A percentile compares a stretch with the other conserved stretches of the same genome.
phyloP scores from a whole-genome alignment of 2,113 vertebrate genomes.

The Peromyscus maniculatus region DNA sequence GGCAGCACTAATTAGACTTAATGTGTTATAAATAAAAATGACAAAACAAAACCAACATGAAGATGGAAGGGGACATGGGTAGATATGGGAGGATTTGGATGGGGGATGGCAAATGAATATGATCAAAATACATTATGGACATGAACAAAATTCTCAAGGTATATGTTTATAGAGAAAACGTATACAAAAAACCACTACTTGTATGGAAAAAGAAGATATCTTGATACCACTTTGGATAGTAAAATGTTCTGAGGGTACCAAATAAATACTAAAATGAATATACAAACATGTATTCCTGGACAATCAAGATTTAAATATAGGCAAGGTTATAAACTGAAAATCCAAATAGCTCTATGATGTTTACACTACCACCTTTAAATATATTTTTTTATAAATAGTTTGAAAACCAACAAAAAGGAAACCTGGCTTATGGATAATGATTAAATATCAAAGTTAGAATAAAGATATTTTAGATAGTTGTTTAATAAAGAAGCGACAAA shows the following conservation, averaged over 20 bases:
- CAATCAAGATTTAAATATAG: background rate
- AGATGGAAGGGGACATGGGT: background rate
- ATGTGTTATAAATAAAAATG: background rate
- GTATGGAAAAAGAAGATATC: background rate
- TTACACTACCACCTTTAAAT: background rate
- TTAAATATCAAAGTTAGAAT: background rate
- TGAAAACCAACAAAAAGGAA: background rate
- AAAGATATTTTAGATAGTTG: background rate
- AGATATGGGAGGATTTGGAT: background rate
- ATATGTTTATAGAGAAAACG: background rate
- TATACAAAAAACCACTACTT: background rate
- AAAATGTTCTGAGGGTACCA: background rate
- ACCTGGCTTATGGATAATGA: background rate
- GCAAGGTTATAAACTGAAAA: background rate
- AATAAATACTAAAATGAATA: background rate
- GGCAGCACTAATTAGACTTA: background rate
- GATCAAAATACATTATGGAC: background rate
- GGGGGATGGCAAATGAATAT: background rate
- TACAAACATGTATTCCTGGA: background rate
- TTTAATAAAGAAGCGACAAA: background rate
- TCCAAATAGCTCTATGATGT: background rate
- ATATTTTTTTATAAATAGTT: background rate
- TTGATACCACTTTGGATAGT: background rate
- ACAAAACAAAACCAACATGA: background rate
- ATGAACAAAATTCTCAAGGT: background rate